These are phyloP conservation scores for Rhagologus leucostigma DNA, from an alignment of 2,113 vertebrate species.

Conservation along the genomic window DNA sequence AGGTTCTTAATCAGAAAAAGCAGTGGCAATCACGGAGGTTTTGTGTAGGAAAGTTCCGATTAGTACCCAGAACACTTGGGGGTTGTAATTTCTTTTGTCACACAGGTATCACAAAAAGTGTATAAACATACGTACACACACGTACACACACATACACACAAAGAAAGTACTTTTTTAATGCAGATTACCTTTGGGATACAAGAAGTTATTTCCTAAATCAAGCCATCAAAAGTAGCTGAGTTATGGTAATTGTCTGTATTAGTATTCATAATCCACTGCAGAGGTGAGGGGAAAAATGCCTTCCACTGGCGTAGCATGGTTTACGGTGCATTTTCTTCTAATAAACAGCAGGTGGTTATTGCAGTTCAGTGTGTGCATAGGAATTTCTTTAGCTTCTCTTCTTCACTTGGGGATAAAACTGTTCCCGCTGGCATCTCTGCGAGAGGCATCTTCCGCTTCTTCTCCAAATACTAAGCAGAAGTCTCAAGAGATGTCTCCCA, in stretches of 20 bases:
- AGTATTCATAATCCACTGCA: not conserved
- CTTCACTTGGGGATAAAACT: not conserved
- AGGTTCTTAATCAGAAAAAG: not conserved
- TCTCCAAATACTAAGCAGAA: not conserved
- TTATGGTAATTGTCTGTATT: not conserved
- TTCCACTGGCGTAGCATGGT: not conserved
- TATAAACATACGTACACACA: rapidly evolving
- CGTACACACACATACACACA: rapidly evolving
- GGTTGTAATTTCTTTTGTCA: not conserved
- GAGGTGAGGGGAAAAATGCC: not conserved
- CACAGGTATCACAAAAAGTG: not conserved
- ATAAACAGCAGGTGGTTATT: not conserved
- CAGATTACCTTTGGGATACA: not conserved
- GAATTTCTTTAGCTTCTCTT: not conserved
- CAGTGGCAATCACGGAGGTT: not conserved
- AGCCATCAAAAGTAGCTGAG: not conserved
- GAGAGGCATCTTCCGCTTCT: not conserved
- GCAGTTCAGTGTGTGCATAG: not conserved
- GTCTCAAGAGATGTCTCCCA: not conserved
- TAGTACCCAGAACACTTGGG: not conserved
- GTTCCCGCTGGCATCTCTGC: not conserved
- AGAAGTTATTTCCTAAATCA: not conserved
- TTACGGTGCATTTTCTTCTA: not conserved
- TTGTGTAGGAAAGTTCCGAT: not conserved
- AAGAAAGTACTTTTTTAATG: not conserved